These are phyloP conservation scores for Onychomys arenicola DNA, from an alignment of 2,797 vertebrate genomes.

Conservation along the genomic window DNA sequence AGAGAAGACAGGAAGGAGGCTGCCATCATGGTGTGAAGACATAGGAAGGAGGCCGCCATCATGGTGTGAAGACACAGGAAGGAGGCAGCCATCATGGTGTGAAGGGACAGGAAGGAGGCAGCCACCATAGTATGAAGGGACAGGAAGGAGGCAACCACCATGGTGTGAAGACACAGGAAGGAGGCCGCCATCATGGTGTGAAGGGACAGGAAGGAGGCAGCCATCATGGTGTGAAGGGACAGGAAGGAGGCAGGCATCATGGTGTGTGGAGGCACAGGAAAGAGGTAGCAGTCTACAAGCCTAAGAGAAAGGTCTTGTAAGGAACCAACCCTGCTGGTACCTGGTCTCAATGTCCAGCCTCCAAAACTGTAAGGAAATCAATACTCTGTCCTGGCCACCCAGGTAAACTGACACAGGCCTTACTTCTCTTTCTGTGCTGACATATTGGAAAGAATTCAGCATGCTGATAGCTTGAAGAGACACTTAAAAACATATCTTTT, in stretches of 20 bases:
- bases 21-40: neutral
- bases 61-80: neutral
- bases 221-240: accelerated
- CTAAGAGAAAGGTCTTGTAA: neutral
- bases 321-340: neutral
- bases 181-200: neutral
- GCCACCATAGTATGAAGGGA: neutral
- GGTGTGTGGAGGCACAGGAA: neutral
- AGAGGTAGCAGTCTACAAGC: neutral
- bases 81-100: neutral
- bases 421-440: neutral
- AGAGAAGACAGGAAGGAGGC: neutral
- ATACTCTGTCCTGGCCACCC: neutral
- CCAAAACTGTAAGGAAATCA: neutral
- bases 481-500: neutral
- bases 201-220: neutral
- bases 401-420: too few relatives aligned
- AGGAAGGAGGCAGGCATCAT: neutral
- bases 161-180: neutral
- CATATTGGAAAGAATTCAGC: neutral
- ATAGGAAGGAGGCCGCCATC: too few relatives aligned
- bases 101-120: too few relatives aligned
- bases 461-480: neutral
- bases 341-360: neutral
- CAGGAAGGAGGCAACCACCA: neutral